Evolutionary conservation across 2,113 vertebrate species (phyloP).

Genomic region (Brachyhypopomus occidentalis): DNA sequence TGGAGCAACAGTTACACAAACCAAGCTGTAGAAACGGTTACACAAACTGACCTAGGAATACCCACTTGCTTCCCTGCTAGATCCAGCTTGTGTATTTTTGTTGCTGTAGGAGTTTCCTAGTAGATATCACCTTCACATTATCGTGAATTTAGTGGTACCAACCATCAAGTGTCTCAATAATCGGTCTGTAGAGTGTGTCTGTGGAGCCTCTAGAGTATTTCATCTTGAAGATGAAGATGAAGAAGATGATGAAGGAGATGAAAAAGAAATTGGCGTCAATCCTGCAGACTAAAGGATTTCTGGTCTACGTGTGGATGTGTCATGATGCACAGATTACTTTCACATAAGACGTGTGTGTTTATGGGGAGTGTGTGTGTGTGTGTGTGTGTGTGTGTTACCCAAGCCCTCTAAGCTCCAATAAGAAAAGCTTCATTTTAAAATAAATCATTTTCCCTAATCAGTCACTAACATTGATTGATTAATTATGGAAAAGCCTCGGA

Average conservation of each 20-base stretch:
- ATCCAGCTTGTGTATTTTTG: too few species aligned
- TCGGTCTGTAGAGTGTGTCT: not conserved
- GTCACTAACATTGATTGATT: not conserved
- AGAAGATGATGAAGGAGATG: constrained; percentile 51
- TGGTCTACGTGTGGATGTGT: constrained; percentile 65
- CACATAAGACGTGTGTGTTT: constrained; percentile 52
- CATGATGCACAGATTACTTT: constrained; percentile 68
- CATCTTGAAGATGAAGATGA: constrained; percentile 16
- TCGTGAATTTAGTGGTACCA: too few species aligned
- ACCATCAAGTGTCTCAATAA: too few species aligned
- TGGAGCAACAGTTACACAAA: too few species aligned
- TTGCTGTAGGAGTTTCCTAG: too few species aligned
- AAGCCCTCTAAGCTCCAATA: not conserved
- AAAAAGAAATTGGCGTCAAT: constrained; percentile 70
- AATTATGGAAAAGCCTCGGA: not conserved
- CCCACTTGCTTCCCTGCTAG: too few species aligned
- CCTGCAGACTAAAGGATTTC: constrained; percentile 70
- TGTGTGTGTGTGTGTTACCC: not conserved
- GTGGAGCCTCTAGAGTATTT: constrained; percentile 56
- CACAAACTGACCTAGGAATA: too few species aligned
- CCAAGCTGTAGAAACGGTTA: too few species aligned
- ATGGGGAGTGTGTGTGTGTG: too few species aligned
- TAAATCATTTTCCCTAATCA: constrained; percentile 23
- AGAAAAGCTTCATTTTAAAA: constrained; percentile 19
- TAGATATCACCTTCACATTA: too few species aligned